Base-by-base conservation (phyloP, 2,113 vertebrate species). In the Spilogale gracilis region DNA sequence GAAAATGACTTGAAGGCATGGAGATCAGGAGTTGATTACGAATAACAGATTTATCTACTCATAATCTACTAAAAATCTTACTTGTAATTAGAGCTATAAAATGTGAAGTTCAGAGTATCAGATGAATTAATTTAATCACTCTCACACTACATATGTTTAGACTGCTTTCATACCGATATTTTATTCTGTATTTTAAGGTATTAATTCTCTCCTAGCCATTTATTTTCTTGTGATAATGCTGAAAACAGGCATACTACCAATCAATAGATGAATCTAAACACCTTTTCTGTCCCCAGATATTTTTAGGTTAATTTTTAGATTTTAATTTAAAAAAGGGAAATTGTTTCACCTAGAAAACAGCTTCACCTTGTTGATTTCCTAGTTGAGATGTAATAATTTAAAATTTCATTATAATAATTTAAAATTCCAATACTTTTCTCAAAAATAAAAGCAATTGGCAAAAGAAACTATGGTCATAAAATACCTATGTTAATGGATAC, bases 21-120 rank as follows among this genome's bases (percentile, higher is more conserved):
- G 80, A 83, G 82, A 95, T 81, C 71, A 89, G 52, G 9, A 93
- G 58, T 89, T 38, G 12, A 93, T 96, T 96, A 91, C 52, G 60
- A 79, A 85, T 63, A 97, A 97, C 82, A 96, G 89, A 95, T 97
- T 97, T 96, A 97, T 93, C 67, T 67, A 82, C 82, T 63, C 43
- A 30, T 65, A 91, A 97, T 96, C 95, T 89, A 85, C 86, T 91
- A 88, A 91, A 87, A 95, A 67, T 74, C 91, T 97, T 56, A 38
- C 82, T 89, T 88, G 88, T 73, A 95, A 97, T 88, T 82, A 88
- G 63, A 96, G 38, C 60, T 91, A 82, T 97, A 96, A 97, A 96
- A 94, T 94, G 78, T 73, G 43, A 93, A 90, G 58, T 91, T 67
- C 43, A 25, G 56, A 76, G 27, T 83, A 90, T 50, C 80, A 88